Evolutionary conservation across 1,140 invertebrate species (phyloP), one percentile per base, ranked within the genome.

Genomic region (Polypedilum pembai): DNA sequence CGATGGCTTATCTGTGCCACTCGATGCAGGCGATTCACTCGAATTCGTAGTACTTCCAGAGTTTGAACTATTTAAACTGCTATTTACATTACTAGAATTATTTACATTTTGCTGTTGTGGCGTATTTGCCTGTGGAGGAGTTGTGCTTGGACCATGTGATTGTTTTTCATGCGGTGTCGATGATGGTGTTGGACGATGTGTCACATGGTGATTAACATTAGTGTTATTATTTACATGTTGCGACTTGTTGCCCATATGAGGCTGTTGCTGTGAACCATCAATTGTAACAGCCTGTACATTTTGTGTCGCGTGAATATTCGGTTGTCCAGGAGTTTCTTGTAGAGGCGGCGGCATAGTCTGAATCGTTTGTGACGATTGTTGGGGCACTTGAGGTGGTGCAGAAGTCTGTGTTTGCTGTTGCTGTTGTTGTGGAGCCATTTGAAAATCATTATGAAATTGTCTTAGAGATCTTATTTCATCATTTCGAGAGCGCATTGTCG

Each of bases 21-120:
- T 86, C 80, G 75, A 85, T 82, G 74, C 45, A 56, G 24, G 81
- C 80, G 24, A 83, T 80, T 75, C 83, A 80, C 77, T 85, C 86
- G 75, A 87, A 84, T 74, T 84, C 78, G 76, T 1, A 73, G 21
- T 76, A 75, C 20, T 77, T 74, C 75, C 74, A 40, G 75, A 74
- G 20, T 73, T 73, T 56, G 75, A 76, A 77, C 41, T 78, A 74
- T 66, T 82, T 76, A 75, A 80, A 76, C 72, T 77, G 78, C 73
- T 74, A 76, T 63, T 76, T 76, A 77, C 75, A 75, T 76, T 75
- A 10, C 74, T 74, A 3, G 75, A 65, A 24, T 74, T 75, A 40
- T 73, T 75, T 74, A 76, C 63, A 73, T 76, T 75, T 76, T 76
- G 76, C 73, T 77, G 78, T 74, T 78, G 80, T 5, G 81, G 76